A percentile compares a stretch with the other conserved stretches of the same genome.
phyloP scores from a whole-genome alignment of 2,113 vertebrate species.

The Macrotis lagotis region DNA sequence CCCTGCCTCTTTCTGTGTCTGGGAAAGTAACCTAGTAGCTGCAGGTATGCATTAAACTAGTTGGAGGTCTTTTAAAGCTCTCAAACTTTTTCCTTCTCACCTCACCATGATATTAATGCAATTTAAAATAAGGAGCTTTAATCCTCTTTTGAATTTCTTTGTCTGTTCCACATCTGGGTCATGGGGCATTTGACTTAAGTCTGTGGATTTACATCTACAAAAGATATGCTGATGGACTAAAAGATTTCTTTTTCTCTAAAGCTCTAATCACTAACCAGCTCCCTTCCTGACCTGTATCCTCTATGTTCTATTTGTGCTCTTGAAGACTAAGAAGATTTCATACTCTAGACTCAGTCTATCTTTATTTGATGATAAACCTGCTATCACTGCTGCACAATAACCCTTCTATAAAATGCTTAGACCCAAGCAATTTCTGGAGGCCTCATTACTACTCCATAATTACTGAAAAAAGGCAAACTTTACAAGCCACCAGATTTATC shows the following conservation, averaged over 20 bases:
- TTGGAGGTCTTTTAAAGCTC: background rate
- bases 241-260: background rate
- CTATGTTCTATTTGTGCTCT: background rate
- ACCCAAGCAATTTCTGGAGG: background rate
- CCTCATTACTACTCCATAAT: background rate
- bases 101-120: background rate
- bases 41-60: background rate
- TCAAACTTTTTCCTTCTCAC: background rate
- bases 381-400: background rate
- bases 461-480: background rate
- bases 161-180: background rate
- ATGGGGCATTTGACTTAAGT: background rate
- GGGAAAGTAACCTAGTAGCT: background rate
- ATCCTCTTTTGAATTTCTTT: background rate
- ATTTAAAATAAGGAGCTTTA: background rate
- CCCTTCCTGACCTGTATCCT: background rate
- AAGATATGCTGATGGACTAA: background rate
- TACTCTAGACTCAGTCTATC: background rate
- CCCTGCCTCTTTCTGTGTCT: background rate
- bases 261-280: background rate
- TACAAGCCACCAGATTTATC: background rate
- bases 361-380: background rate
- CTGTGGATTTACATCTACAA: background rate
- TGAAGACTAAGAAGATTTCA: background rate
- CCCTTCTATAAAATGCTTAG: accelerated